phyloP scores from a whole-genome alignment of 2,113 vertebrate species.

The Ivindomyrus marchei region DNA sequence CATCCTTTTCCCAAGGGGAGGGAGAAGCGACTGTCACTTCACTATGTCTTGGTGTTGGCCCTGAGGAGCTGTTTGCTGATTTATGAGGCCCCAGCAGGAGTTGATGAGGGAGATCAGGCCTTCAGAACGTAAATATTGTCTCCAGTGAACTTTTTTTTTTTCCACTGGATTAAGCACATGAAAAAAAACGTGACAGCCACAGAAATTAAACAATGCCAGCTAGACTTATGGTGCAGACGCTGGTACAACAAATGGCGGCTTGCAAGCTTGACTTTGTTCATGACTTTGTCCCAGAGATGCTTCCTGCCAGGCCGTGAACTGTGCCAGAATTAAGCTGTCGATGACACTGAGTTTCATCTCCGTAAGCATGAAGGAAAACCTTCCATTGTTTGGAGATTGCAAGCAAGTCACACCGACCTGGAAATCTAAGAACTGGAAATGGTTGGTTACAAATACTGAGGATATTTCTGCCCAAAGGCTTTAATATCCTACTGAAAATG shows the following conservation, averaged over 20 bases:
- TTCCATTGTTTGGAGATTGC: background rate
- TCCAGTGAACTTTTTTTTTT: conserved; percentile 2
- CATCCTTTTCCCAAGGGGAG: background rate
- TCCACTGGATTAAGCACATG: background rate
- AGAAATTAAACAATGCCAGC: background rate
- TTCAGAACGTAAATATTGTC: conserved; percentile 16
- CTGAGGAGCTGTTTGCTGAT: conserved; percentile 5
- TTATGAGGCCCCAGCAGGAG: background rate
- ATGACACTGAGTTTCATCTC: background rate
- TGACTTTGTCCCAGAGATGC: background rate
- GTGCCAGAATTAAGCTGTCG: background rate
- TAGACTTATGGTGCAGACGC: background rate
- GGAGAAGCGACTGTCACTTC: background rate
- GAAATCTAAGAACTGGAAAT: background rate
- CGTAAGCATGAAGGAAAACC: background rate
- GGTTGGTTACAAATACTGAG: background rate
- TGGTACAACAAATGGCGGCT: background rate
- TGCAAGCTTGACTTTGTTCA: background rate
- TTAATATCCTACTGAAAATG: background rate
- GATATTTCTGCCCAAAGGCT: background rate
- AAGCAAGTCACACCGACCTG: background rate
- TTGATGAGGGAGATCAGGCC: background rate
- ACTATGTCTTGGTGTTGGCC: background rate
- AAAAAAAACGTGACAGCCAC: background rate
- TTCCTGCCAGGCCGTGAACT: background rate